Evolutionary conservation across 2,797 vertebrate species (phyloP).

Genomic region (Muscicapa comitata): DNA sequence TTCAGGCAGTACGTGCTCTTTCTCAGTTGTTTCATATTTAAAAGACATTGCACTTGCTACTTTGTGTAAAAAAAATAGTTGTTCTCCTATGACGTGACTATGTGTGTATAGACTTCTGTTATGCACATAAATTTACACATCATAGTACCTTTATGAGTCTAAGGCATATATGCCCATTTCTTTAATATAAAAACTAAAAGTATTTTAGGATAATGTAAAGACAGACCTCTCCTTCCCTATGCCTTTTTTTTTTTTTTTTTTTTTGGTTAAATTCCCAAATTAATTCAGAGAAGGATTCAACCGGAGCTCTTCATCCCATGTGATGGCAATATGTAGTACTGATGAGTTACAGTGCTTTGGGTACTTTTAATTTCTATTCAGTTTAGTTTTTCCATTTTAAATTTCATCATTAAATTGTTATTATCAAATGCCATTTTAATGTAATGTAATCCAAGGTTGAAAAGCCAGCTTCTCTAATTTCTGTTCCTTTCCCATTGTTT

Average conservation of each 20-base stretch:
- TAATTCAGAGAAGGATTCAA: background rate
- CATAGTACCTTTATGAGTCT: background rate
- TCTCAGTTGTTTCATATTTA: background rate
- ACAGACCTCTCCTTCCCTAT: background rate
- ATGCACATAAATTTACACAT: background rate
- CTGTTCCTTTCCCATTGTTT: background rate
- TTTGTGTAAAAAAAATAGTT: background rate
- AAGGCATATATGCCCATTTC: background rate
- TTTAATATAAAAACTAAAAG: background rate
- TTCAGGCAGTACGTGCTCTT: background rate
- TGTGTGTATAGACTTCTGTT: fast-evolving
- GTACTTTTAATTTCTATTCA: background rate
- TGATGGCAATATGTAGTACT: background rate
- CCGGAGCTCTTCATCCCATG: background rate
- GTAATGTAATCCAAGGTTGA: background rate
- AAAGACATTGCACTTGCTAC: background rate
- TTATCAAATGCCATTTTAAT: background rate
- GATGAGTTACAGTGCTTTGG: background rate
- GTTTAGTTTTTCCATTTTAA: background rate
- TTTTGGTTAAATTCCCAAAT: background rate
- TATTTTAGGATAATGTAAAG: background rate
- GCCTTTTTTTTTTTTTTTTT: background rate
- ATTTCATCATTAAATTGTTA: background rate
- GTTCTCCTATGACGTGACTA: background rate
- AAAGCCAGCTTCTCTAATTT: background rate